Evolutionary conservation across 2,113 vertebrate species (phyloP).

Genomic region (Rattus rattus): DNA sequence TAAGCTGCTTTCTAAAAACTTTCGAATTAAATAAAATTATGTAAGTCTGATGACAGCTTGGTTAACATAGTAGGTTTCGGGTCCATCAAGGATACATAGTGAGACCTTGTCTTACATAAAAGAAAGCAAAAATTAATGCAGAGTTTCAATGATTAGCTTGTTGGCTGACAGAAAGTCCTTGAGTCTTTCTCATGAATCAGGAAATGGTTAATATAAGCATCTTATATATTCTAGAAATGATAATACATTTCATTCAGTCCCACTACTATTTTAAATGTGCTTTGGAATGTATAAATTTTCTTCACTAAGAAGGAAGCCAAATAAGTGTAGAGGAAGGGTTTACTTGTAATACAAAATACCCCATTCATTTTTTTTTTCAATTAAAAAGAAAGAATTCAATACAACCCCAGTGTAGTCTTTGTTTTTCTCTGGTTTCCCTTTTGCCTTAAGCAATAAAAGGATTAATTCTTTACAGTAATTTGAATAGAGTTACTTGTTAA

Average conservation of each 20-base stretch:
- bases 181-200: slow-evolving; percentile 24
- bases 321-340: slow-evolving; percentile 80
- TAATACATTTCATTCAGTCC: slow-evolving; percentile 14
- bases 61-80: background rate
- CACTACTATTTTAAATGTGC: slow-evolving; percentile 57
- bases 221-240: slow-evolving; percentile 58
- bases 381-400: slow-evolving; percentile 86
- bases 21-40: background rate
- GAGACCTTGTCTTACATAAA: background rate
- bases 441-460: slow-evolving; percentile 90
- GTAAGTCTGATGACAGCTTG: background rate
- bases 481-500: slow-evolving; percentile 91
- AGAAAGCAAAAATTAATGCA: background rate
- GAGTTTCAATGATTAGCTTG: background rate
- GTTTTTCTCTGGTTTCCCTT: slow-evolving; percentile 87
- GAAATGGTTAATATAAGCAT: slow-evolving; percentile 34
- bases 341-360: slow-evolving; percentile 66
- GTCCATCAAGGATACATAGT: background rate
- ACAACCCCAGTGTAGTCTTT: slow-evolving; percentile 88
- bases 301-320: slow-evolving; percentile 75
- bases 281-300: slow-evolving; percentile 72
- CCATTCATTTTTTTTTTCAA: slow-evolving; percentile 82
- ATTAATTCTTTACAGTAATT: slow-evolving; percentile 93
- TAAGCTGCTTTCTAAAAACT: background rate
- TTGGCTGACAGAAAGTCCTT: background rate